Percentiles rank a stretch among this genome's conserved stretches.
Conservation (phyloP, 2,113 vertebrate genomes). For the Sardina pilchardus region DNA sequence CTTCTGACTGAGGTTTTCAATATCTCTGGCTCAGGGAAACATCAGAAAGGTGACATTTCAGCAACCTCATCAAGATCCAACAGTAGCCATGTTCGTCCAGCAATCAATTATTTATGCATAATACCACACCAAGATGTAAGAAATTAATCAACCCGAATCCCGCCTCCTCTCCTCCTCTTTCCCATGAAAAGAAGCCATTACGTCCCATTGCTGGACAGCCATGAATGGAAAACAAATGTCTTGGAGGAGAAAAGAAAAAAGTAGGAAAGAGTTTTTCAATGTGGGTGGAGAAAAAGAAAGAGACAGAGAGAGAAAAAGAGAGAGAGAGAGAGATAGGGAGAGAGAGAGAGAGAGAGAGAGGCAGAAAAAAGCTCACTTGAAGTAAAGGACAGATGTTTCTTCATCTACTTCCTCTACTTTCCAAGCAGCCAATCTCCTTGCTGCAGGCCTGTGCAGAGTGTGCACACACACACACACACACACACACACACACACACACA, state of each 20-base stretch:
- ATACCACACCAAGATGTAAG: conserved; percentile 53
- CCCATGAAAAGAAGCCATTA: conserved; percentile 26
- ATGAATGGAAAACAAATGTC: conserved; percentile 46
- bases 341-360: background rate
- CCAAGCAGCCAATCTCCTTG: background rate
- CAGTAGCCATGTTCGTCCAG: conserved; percentile 46
- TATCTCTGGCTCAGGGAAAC: conserved; percentile 35
- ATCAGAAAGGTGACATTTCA: conserved; percentile 68
- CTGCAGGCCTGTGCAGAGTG: background rate
- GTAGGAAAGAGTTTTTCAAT: conserved; percentile 35
- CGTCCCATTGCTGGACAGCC: background rate
- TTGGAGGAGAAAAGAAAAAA: conserved; percentile 16
- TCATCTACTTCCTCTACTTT: conserved; percentile 34
- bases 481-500: background rate
- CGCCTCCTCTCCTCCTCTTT: conserved; percentile 18
- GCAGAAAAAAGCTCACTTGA: conserved; percentile 19
- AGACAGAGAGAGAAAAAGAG: background rate
- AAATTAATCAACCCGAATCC: conserved; percentile 53
- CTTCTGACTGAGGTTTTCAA: conserved; percentile 28
- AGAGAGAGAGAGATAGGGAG: background rate
- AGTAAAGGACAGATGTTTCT: conserved; percentile 42
- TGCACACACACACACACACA: background rate
- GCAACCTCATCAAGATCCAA: conserved; percentile 54
- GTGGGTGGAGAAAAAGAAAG: conserved; percentile 18
- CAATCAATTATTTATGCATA: conserved; percentile 69